phyloP scores from a whole-genome alignment of 2,888 invertebrate genomes.

The Tetragonula carbonaria region DNA sequence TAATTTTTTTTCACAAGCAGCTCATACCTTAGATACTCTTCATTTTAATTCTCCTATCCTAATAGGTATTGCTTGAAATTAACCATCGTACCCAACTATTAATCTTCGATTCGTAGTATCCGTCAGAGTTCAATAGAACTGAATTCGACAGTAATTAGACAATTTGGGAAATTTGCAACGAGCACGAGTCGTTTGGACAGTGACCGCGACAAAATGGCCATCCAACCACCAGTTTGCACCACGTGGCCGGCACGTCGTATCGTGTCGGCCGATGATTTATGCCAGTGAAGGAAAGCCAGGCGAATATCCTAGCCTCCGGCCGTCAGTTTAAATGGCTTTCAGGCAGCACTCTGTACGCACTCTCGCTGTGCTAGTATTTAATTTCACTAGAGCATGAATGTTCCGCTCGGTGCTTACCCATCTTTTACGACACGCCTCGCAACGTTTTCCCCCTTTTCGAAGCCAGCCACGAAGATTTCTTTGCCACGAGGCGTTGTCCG shows the following conservation, averaged over 20 bases:
- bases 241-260: slow-evolving; percentile 41
- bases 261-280: slow-evolving; percentile 58
- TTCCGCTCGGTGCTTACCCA: slow-evolving; percentile 76
- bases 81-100: background rate
- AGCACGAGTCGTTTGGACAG: background rate
- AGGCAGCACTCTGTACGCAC: slow-evolving; percentile 47
- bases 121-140: no score
- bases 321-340: slow-evolving; percentile 66
- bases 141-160: background rate
- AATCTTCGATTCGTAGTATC: background rate
- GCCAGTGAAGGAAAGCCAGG: slow-evolving; percentile 39
- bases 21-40: background rate
- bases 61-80: background rate
- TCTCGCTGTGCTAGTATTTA: slow-evolving; percentile 73
- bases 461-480: slow-evolving; percentile 56
- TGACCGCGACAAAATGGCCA: slow-evolving; percentile 49
- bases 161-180: slow-evolving; percentile 12
- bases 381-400: slow-evolving; percentile 79
- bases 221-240: slow-evolving; percentile 33
- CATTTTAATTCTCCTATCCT: background rate
- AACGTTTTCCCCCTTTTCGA: slow-evolving; percentile 58
- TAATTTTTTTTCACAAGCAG: no score
- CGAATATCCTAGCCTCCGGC: slow-evolving; percentile 61
- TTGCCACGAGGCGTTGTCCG: slow-evolving; percentile 16
- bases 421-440: slow-evolving; percentile 74